A percentile compares a stretch with the other conserved stretches of the same genome.
phyloP scores from a whole-genome alignment of 2,797 vertebrate genomes.

The Loris lydekkerianus region DNA sequence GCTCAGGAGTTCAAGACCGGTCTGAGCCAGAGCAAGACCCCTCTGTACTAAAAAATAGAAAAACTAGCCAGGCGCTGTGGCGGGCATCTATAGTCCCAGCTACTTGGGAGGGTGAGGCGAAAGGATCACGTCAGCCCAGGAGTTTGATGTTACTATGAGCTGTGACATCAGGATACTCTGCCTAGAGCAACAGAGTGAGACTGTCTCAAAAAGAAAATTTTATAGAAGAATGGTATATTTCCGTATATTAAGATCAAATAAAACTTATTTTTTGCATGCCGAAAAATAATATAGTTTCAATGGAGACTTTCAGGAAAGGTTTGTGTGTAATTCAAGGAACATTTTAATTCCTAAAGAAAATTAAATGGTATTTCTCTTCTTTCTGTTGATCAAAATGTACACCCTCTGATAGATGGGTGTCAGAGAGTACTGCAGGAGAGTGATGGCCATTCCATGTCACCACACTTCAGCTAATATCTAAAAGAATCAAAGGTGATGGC shows the following conservation, averaged over 20 bases:
- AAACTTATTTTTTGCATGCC: not conserved
- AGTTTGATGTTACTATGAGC: no score
- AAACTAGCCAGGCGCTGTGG: no score
- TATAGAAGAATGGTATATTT: constrained; percentile 12
- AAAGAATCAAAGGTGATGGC: not conserved
- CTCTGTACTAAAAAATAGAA: no score
- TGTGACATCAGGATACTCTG: no score
- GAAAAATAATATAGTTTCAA: not conserved
- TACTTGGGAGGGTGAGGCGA: no score
- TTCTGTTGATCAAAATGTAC: not conserved
- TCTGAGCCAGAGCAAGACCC: no score
- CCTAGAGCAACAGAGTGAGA: no score
- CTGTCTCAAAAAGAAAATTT: not conserved
- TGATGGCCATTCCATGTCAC: not conserved
- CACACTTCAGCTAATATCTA: not conserved
- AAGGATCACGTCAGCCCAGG: no score
- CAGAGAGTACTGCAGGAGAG: not conserved
- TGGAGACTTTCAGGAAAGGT: not conserved
- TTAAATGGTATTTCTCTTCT: not conserved
- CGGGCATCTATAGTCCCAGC: no score
- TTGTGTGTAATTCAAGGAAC: not conserved
- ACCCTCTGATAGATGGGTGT: not conserved
- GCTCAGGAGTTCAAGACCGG: no score
- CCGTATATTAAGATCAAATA: constrained; percentile 5
- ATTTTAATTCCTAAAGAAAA: not conserved